Evolutionary conservation across 2,797 vertebrate species (phyloP).

Genomic region (Menidia menidia): DNA sequence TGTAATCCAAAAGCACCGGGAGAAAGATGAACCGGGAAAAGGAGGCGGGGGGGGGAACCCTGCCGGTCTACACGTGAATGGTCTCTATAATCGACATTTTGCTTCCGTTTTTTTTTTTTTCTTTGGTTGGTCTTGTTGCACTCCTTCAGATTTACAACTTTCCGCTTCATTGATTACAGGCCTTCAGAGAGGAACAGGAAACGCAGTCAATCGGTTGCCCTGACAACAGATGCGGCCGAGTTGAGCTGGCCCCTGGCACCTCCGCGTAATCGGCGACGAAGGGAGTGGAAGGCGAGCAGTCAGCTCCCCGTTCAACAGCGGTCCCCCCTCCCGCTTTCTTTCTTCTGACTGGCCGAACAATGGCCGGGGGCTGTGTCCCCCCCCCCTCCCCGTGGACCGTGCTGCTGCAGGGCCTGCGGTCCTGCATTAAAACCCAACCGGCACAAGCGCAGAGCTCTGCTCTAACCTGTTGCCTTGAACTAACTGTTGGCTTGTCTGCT

Average conservation of each 20-base stretch:
- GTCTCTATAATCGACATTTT: conserved; percentile 19
- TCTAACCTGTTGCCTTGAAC: conserved; percentile 11
- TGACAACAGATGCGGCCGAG: conserved; percentile 72
- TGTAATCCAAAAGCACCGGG: conserved; percentile 55
- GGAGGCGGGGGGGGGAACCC: conserved; percentile 29
- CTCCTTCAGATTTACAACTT: conserved; percentile 10
- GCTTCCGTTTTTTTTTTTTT: conserved; percentile 2
- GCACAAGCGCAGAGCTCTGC: conserved; percentile 2
- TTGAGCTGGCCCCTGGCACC: conserved; percentile 33
- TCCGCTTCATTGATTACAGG: conserved; percentile 26
- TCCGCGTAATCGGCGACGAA: conserved; percentile 36
- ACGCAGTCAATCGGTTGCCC: conserved; percentile 70
- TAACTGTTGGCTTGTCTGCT: not conserved
- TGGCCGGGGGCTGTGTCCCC: not conserved
- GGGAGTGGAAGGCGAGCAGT: conserved; percentile 48
- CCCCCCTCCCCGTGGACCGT: too few species aligned
- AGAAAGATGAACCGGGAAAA: not conserved
- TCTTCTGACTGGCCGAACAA: conserved; percentile 51
- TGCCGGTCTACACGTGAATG: conserved; percentile 19
- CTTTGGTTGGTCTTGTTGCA: not conserved
- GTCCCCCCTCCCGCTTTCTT: conserved; percentile 43
- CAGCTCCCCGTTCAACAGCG: conserved; percentile 58
- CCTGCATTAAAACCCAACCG: not conserved
- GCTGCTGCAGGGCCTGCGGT: not conserved
- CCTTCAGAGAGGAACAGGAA: not conserved